These are phyloP conservation scores for Griposia aprilina DNA, from an alignment of 2,888 invertebrate species.

Conservation along the genomic window DNA sequence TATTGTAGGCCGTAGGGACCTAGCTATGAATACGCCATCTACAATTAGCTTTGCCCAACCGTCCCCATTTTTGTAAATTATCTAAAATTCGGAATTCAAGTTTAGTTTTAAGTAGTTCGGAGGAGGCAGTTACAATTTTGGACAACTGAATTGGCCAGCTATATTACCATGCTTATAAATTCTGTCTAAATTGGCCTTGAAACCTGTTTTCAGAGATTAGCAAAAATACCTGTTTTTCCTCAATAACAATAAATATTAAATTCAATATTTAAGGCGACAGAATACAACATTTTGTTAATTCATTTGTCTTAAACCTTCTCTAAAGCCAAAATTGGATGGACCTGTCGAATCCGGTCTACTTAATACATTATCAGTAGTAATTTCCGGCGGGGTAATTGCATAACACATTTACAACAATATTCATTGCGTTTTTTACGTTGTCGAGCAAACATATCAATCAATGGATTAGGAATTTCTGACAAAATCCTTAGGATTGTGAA, in stretches of 20 bases:
- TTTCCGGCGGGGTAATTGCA: no score
- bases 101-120: slow-evolving; percentile 11
- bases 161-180: neutral
- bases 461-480: no score
- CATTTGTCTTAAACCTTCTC: neutral
- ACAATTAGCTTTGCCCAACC: no score
- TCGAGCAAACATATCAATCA: no score
- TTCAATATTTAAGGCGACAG: neutral
- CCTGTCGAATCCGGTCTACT: neutral
- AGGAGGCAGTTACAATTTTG: neutral
- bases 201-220: neutral
- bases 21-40: no score
- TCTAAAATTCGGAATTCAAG: neutral
- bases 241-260: neutral
- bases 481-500: no score
- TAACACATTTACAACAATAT: no score
- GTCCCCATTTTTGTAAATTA: neutral
- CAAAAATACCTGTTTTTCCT: neutral
- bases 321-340: no score
- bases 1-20: no score
- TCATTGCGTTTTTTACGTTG: no score
- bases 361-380: neutral
- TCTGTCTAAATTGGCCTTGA: neutral
- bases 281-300: neutral
- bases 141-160: no score